These are phyloP conservation scores for Alces alces DNA, from an alignment of 2,113 vertebrate species.

Conservation along the genomic window DNA sequence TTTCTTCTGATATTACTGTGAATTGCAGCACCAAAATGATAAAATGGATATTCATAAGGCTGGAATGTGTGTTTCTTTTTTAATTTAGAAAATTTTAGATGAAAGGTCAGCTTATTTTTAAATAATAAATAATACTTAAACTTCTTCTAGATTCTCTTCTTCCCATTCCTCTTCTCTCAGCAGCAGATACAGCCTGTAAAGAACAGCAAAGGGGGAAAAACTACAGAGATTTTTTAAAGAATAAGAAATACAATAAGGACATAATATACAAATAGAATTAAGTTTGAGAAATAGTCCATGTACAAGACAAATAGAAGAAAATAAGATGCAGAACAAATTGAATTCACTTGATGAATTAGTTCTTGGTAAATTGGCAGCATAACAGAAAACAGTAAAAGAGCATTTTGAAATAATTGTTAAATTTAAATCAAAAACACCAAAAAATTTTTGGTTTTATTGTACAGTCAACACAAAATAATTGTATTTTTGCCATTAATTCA, in stretches of 20 bases:
- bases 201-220: background rate
- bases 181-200: background rate
- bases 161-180: background rate
- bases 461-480: background rate
- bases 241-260: background rate
- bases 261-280: constrained; percentile 3
- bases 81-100: background rate
- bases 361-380: constrained; percentile 9
- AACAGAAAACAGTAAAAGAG: constrained; percentile 36
- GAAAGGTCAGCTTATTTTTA: background rate
- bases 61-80: background rate
- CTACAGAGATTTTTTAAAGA: background rate
- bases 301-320: constrained; percentile 50
- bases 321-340: constrained; percentile 46
- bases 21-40: background rate
- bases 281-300: constrained; percentile 20
- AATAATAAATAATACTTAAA: background rate
- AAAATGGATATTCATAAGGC: background rate
- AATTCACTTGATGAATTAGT: constrained; percentile 53
- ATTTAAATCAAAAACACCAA: constrained; percentile 16
- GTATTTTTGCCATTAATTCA: background rate
- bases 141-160: background rate
- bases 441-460: background rate
- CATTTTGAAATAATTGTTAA: constrained; percentile 25
- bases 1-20: background rate